Conservation (phyloP, 2,113 vertebrate genomes). For the Hemiprocne comata region DNA sequence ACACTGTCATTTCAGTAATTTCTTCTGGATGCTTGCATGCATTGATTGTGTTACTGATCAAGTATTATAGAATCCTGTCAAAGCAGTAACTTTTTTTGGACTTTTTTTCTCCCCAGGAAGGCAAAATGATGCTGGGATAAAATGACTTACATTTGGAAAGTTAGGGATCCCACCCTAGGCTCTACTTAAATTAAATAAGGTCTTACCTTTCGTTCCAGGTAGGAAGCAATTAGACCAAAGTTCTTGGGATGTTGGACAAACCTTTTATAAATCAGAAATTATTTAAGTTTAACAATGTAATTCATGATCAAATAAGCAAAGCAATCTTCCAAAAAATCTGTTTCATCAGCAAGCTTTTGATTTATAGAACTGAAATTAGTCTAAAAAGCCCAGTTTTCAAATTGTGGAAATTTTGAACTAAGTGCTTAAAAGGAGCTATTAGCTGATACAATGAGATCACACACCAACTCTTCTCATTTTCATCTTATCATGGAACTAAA, state of each 20-base stretch:
- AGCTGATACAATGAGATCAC: neutral
- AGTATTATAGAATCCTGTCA: neutral
- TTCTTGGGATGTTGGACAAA: conserved; percentile 99
- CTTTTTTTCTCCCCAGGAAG: neutral
- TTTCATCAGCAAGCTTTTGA: neutral
- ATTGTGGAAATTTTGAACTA: neutral
- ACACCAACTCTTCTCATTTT: neutral
- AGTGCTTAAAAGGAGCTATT: neutral
- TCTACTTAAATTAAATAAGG: neutral
- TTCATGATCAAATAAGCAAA: neutral
- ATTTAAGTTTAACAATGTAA: conserved; percentile 27
- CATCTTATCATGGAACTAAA: neutral
- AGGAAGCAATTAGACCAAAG: conserved; percentile 96
- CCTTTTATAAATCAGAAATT: conserved; percentile 75
- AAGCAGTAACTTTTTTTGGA: neutral
- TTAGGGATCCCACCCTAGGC: neutral
- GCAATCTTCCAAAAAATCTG: neutral
- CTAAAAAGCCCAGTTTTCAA: neutral
- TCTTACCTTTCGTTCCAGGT: conserved; percentile 97
- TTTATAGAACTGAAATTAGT: neutral
- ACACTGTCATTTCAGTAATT: neutral
- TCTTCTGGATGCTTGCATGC: neutral
- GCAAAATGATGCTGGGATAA: neutral
- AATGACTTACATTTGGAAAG: conserved; percentile 23
- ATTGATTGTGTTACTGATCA: neutral